Base-by-base conservation (phyloP, 2,113 vertebrate species). In the Cygnus buccinator region DNA sequence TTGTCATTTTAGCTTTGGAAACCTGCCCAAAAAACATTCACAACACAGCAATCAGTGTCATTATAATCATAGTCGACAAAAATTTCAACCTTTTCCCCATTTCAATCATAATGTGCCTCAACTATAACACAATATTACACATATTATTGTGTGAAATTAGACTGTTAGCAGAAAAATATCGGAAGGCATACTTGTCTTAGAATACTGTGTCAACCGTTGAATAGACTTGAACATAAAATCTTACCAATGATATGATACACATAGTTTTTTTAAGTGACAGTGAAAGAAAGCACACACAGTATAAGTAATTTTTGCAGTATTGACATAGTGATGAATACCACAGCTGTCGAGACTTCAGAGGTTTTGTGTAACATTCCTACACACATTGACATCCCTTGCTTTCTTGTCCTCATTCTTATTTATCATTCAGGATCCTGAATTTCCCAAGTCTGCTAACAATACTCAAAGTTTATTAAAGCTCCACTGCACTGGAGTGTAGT, bases 1-100 rank as follows among this genome's bases (percentile, higher is more conserved):
- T 92, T 89, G 90, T 84, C 28, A 92, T 87, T 93, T 83, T 68
- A 88, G 8, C 17, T 55, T 58, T 97, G 95, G 96, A 95, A 97
- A 93, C 35, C 14, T 86, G 80, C 91, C 84, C 12, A 12, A 96
- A 97, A 96, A 84, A 13, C 70, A 91, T 95, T 95, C 79, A 89
- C 55, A 89, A 82, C 28, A 95, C 58, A 94, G 43, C 62, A 77
- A 80, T 92, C 89, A 93, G 16, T 79, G 39, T 92, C 79, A 88
- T 94, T 92, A 94, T 33, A 95, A 94, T 26, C 37, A 71, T 10
- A 95, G 58, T 31, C 92, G 78, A 89, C 59, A 95, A 86, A 88
- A 67, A 21, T 3, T 25, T 92, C 79, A 76, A 72, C 43, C 19
- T 80, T 94, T 86, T 87, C 63, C 25, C 20, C 37, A 68, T 93